Evolutionary conservation across 1,140 invertebrate species (phyloP).

Genomic region (Mycetomoellerius zeteki): DNA sequence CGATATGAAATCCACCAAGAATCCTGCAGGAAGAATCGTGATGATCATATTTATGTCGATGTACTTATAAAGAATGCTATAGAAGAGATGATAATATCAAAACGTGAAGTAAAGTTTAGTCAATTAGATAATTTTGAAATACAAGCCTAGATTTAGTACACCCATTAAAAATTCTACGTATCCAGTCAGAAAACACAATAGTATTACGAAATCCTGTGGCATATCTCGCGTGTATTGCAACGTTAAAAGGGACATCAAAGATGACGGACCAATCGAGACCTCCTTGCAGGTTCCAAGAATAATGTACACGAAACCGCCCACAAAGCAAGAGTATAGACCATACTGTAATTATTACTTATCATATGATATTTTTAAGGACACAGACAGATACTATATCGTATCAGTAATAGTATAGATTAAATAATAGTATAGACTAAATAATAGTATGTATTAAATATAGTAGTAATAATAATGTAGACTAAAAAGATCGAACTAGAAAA

Average conservation of each 20-base stretch:
- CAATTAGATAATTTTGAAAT: conserved; percentile 33
- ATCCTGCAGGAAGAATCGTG: conserved; percentile 89
- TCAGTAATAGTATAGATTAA: too few species aligned
- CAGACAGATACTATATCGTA: neutral
- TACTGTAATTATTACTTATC: conserved; percentile 86
- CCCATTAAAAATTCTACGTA: conserved; percentile 93
- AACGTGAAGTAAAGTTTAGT: neutral
- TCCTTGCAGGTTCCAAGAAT: conserved; percentile 96
- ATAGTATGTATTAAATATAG: neutral
- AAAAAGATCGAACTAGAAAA: neutral
- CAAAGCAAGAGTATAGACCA: conserved; percentile 91
- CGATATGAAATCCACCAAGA: conserved; percentile 97
- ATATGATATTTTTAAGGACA: neutral
- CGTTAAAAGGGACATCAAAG: conserved; percentile 94
- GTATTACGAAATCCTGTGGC: conserved; percentile 92
- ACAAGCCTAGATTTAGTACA: conserved; percentile 91
- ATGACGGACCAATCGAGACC: conserved; percentile 96
- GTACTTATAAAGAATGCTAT: neutral
- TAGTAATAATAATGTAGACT: neutral
- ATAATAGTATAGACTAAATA: too few species aligned
- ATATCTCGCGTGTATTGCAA: conserved; percentile 91
- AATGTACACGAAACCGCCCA: conserved; percentile 94
- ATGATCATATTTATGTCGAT: too few species aligned
- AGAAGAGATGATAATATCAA: neutral
- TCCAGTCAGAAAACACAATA: conserved; percentile 93